These are phyloP conservation scores for Herpetotheres cachinnans DNA, from an alignment of 2,113 vertebrate species.

Conservation along the genomic window DNA sequence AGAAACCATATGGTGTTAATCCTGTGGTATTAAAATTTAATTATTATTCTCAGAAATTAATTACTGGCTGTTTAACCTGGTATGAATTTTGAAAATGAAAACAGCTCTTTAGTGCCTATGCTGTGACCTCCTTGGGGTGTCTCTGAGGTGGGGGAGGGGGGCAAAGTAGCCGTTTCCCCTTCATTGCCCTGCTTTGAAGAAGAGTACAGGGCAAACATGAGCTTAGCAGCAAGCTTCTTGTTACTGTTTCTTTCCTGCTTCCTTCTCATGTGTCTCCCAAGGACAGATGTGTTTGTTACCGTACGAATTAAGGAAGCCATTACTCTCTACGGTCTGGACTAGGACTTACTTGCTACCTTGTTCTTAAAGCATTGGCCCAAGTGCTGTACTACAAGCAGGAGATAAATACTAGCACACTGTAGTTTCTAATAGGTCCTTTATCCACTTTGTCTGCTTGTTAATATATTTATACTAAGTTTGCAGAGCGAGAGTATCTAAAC, in stretches of 20 bases:
- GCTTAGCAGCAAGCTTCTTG: slow-evolving; percentile 27
- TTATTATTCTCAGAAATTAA: not conserved
- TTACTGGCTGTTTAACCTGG: not conserved
- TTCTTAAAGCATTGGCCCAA: not conserved
- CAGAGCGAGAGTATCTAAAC: not conserved
- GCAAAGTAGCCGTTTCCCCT: not conserved
- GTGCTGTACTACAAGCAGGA: not conserved
- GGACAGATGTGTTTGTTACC: not conserved
- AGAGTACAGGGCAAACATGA: slow-evolving; percentile 11
- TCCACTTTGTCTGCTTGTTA: not conserved
- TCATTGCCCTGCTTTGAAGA: not conserved
- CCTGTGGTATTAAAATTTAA: not conserved
- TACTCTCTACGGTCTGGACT: not conserved
- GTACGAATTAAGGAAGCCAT: not conserved
- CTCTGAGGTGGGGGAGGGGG: not conserved
- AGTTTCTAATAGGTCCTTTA: not conserved
- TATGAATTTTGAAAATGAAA: not conserved
- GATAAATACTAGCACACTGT: not conserved
- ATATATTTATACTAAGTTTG: not conserved
- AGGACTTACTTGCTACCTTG: not conserved
- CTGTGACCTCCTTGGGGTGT: not conserved
- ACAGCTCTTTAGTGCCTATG: not conserved
- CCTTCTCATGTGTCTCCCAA: not conserved
- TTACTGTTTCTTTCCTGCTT: not conserved
- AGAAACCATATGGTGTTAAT: not conserved